Conservation (phyloP, 2,888 invertebrate species). For the Xylophagus ater region DNA sequence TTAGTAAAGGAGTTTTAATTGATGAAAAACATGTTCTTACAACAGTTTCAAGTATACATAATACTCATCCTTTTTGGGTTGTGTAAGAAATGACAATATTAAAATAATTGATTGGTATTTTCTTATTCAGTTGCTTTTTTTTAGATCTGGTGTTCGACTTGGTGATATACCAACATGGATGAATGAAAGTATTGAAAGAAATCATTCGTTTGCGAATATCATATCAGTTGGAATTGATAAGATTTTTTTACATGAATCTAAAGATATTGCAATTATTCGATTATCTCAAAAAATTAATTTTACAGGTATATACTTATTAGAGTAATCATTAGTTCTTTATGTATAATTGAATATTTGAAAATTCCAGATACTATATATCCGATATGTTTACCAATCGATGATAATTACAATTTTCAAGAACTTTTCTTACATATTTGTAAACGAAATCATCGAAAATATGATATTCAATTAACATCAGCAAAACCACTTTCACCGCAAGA, state of each 20-base stretch:
- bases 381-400: slow-evolving; percentile 18
- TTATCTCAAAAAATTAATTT: slow-evolving; percentile 15
- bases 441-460: slow-evolving; percentile 6
- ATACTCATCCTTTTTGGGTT: slow-evolving; percentile 19
- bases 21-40: slow-evolving; percentile 18
- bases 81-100: too few species aligned
- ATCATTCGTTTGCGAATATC: slow-evolving; percentile 11
- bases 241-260: slow-evolving; percentile 17
- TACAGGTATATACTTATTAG: slow-evolving; percentile 13
- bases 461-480: slow-evolving; percentile 7
- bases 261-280: slow-evolving; percentile 20
- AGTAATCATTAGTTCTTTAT: not conserved
- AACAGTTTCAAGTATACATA: slow-evolving; percentile 21
- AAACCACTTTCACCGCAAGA: slow-evolving; percentile 19
- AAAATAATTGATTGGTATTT: too few species aligned
- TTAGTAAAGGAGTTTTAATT: slow-evolving; percentile 21
- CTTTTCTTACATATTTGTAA: slow-evolving; percentile 18
- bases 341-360: not conserved
- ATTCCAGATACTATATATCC: slow-evolving; percentile 18
- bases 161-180: slow-evolving; percentile 18
- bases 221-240: slow-evolving; percentile 16
- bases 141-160: slow-evolving; percentile 18
- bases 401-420: slow-evolving; percentile 19
- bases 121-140: slow-evolving; percentile 1
- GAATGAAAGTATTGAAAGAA: slow-evolving; percentile 8